Percentiles rank a stretch among this genome's conserved stretches.
phyloP scores from a whole-genome alignment of 2,888 invertebrate genomes.

The Amphimallon solstitiale region DNA sequence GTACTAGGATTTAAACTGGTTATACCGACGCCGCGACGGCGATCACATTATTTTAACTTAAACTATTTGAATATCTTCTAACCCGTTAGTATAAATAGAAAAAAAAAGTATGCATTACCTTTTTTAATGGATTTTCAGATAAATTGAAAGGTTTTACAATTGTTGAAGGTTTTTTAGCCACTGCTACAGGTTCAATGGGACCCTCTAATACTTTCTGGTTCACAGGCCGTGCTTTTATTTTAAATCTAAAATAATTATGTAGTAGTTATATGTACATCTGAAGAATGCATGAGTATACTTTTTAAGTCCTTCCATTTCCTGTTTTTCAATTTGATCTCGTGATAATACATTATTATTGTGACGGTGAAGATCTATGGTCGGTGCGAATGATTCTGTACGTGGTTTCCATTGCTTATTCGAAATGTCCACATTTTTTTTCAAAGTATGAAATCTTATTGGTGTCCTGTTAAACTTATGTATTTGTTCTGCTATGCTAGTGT shows the following conservation, averaged over 20 bases:
- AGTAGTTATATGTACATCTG: constrained; percentile 11
- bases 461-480: constrained; percentile 66
- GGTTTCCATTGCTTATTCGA: constrained; percentile 7
- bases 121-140: constrained; percentile 64
- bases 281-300: constrained; percentile 62
- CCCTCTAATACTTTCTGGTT: constrained; percentile 70
- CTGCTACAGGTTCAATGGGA: constrained; percentile 63
- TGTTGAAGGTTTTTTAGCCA: constrained; percentile 68
- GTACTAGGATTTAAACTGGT: too few relatives aligned
- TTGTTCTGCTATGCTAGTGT: constrained; percentile 67
- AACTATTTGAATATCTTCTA: too few relatives aligned
- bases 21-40: too few relatives aligned
- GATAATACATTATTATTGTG: constrained; percentile 68
- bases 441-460: constrained; percentile 66
- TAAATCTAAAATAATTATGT: constrained; percentile 64
- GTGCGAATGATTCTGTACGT: constrained; percentile 64
- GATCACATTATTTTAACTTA: too few relatives aligned
- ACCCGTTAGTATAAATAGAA: too few relatives aligned
- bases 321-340: constrained; percentile 70
- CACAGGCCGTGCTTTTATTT: constrained; percentile 75
- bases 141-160: constrained; percentile 73
- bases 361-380: constrained; percentile 67
- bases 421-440: constrained; percentile 47
- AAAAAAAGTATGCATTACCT: constrained; percentile 12
- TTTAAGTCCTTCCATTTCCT: constrained; percentile 72